These are phyloP conservation scores for Dasysyrphus albostriatus DNA, from an alignment of 2,888 invertebrate species.

Conservation along the genomic window DNA sequence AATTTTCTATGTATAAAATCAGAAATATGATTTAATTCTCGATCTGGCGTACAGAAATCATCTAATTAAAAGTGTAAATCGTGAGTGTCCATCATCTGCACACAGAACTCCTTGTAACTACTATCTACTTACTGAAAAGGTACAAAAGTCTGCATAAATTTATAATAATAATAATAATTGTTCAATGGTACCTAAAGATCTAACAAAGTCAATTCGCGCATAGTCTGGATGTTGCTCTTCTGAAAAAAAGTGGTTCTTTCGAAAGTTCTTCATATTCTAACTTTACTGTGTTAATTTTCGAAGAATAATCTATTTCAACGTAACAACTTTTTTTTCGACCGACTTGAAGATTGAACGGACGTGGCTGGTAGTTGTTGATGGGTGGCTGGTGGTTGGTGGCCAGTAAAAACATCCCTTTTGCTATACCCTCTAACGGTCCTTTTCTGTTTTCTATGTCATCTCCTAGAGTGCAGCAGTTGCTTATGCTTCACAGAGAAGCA, in stretches of 20 bases:
- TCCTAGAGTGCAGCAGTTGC: slow-evolving; percentile 47
- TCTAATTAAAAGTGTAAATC: slow-evolving; percentile 40
- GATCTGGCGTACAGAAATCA: not conserved
- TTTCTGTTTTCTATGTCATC: slow-evolving; percentile 64
- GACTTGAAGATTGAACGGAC: not conserved
- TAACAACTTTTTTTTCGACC: not conserved
- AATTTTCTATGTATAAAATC: not conserved
- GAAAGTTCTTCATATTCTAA: slow-evolving; percentile 3
- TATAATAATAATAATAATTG: not conserved
- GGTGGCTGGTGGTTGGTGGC: not conserved
- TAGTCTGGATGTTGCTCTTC: not conserved
- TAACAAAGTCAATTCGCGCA: not conserved
- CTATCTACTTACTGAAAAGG: not conserved
- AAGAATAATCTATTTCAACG: slow-evolving; percentile 16
- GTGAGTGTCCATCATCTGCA: slow-evolving; percentile 23
- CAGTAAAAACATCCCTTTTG: slow-evolving; percentile 17
- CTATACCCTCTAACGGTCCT: slow-evolving; percentile 7
- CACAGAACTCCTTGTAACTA: not conserved
- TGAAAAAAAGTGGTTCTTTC: not conserved
- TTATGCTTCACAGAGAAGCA: slow-evolving; percentile 20
- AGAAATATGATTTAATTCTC: slow-evolving; percentile 5
- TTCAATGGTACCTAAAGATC: not conserved
- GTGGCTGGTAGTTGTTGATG: not conserved
- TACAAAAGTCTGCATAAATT: not conserved
- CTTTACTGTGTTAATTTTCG: slow-evolving; percentile 14